A percentile compares a stretch with the other conserved stretches of the same genome.
phyloP scores from a whole-genome alignment of 2,113 vertebrate genomes.

The Mustela lutreola region DNA sequence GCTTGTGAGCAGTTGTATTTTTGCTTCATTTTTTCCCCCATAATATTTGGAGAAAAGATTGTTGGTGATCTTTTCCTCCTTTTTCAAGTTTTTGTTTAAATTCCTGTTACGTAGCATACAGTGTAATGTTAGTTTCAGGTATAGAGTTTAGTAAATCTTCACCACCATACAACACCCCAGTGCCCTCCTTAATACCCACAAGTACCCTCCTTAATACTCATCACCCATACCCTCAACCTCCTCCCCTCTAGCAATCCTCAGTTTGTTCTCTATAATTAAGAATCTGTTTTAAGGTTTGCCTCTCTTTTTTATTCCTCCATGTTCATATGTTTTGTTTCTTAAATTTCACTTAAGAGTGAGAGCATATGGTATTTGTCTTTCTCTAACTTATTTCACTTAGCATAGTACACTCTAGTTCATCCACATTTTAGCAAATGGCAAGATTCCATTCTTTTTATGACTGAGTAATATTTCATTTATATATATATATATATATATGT shows the following conservation, averaged over 20 bases:
- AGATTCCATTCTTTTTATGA: neutral
- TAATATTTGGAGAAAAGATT: neutral
- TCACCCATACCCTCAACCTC: neutral
- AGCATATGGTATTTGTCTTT: neutral
- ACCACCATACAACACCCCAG: neutral
- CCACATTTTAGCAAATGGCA: neutral
- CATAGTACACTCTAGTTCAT: neutral
- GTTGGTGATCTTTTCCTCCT: neutral
- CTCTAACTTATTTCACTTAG: neutral
- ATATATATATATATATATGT: no score
- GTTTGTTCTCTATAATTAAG: neutral
- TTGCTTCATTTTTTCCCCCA: neutral
- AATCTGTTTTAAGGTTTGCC: neutral
- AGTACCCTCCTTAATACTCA: neutral
- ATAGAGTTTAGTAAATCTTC: neutral
- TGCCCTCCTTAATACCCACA: neutral
- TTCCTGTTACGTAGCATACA: neutral
- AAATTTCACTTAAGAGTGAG: neutral
- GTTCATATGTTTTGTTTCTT: neutral
- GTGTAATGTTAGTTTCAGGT: neutral
- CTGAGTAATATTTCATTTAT: neutral
- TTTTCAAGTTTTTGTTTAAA: neutral
- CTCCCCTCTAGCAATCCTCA: neutral
- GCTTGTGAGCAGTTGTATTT: neutral
- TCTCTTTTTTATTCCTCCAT: neutral